Conservation (phyloP, 2,888 invertebrate genomes). For the Antheraea yamamai region DNA sequence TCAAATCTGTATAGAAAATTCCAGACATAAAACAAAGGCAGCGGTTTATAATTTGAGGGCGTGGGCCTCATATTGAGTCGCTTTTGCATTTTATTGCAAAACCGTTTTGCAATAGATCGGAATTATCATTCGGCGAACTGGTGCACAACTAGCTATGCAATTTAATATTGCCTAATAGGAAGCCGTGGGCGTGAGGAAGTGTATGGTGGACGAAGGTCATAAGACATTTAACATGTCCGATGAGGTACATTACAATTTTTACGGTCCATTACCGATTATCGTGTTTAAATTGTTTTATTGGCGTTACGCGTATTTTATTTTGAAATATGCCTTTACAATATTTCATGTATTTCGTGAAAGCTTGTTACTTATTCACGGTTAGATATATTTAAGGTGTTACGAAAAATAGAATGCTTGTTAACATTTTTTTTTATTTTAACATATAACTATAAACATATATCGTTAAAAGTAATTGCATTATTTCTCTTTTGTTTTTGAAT, state of each 20-base stretch:
- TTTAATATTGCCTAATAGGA: slow-evolving; percentile 64
- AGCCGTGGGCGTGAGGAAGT: slow-evolving; percentile 66
- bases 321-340: slow-evolving; percentile 5
- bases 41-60: slow-evolving; percentile 69
- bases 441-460: neutral
- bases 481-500: neutral
- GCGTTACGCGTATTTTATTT: slow-evolving; percentile 10
- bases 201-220: slow-evolving; percentile 66
- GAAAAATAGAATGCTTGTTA: neutral
- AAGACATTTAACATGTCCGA: slow-evolving; percentile 22
- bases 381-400: neutral
- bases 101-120: slow-evolving; percentile 74
- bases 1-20: slow-evolving; percentile 38
- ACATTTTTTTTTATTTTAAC: neutral
- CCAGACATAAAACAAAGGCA: slow-evolving; percentile 64
- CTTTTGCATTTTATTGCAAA: slow-evolving; percentile 73
- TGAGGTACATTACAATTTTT: neutral
- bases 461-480: neutral
- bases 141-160: slow-evolving; percentile 74
- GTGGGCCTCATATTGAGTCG: slow-evolving; percentile 69
- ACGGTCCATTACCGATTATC: slow-evolving; percentile 4
- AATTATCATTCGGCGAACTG: slow-evolving; percentile 79
- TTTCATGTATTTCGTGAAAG: slow-evolving; percentile 8
- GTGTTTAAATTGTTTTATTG: slow-evolving; percentile 10
- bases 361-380: slow-evolving; percentile 15